These are phyloP conservation scores for Yponomeuta malinellus DNA, from an alignment of 2,888 invertebrate species.

Conservation along the genomic window DNA sequence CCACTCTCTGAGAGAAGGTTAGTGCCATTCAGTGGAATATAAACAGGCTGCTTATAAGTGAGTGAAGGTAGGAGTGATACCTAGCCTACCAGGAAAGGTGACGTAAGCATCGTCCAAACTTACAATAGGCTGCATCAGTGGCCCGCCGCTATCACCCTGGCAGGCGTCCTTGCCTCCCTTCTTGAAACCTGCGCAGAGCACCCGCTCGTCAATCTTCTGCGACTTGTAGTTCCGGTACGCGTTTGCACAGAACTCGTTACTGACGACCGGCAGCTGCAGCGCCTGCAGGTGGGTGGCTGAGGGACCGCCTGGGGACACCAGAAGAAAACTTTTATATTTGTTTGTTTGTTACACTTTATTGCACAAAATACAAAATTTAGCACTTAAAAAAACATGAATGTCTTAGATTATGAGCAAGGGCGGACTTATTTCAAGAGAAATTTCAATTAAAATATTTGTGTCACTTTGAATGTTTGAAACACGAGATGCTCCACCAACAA, in stretches of 20 bases:
- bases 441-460: too few species aligned
- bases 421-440: too few species aligned
- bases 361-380: too few species aligned
- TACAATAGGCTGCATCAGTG: slow-evolving; percentile 79
- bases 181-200: slow-evolving; percentile 81
- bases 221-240: slow-evolving; percentile 73
- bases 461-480: neutral
- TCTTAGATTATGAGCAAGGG: too few species aligned
- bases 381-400: too few species aligned
- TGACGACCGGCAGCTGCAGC: slow-evolving; percentile 82
- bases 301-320: slow-evolving; percentile 77
- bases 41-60: too few species aligned
- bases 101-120: neutral
- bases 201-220: slow-evolving; percentile 74
- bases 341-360: too few species aligned
- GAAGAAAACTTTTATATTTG: neutral
- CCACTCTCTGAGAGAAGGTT: neutral
- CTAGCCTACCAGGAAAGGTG: too few species aligned
- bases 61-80: too few species aligned
- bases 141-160: slow-evolving; percentile 89
- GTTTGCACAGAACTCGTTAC: slow-evolving; percentile 75
- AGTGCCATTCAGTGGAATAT: too few species aligned
- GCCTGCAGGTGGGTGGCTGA: slow-evolving; percentile 79
- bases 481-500: too few species aligned
- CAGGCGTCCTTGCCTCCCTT: slow-evolving; percentile 83